Base-by-base conservation (phyloP, 2,888 invertebrate species). In the Epinotia bilunana region DNA sequence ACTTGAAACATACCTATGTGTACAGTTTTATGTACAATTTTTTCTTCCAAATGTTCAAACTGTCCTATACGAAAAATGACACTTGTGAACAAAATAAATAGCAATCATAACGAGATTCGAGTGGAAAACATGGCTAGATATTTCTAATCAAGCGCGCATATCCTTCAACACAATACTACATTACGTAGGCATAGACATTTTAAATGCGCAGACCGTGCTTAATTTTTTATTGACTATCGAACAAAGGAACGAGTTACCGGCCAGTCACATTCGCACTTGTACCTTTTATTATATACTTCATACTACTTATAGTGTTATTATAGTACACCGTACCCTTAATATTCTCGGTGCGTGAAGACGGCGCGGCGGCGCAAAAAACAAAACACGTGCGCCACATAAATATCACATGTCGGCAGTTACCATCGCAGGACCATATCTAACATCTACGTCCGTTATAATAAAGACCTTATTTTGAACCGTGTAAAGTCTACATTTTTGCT, bases 381-480 rank as follows among this genome's bases (percentile, higher is more conserved):
- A 69, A 69, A 74, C 74, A 71, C 70, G 74, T 65, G 74, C 18
- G 58, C 57, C 58, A 74, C 74, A 74, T 74, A 74, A 74, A 74
- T 71, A 74, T 74, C 70, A 64, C 70, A 74, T 58, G 55, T n/a
- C 55, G 23, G 12, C 62, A 3, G 39, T 64, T 23, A 68, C 57
- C 23, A 68, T 43, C 68, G 23, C 69, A 60, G 23, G 11, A 46
- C 60, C 43, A 12, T 23, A 60, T 60, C 46, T 46, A 23, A 58
- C 23, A 46, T 69, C 6, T 1, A 46, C 2, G n/a, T 9, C 0
- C 0, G 2, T 28, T 46, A 5, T 23, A 69, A 60, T 43, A 46
- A 69, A n/a, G 5, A 69, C 69, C 46, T 60, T 69, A 60, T 43
- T 20, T 60, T 28, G 1, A n/a, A 12, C 3, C 6, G 0, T 0